Percentiles rank a stretch among this genome's conserved stretches.
Conservation (phyloP, 2,797 vertebrate genomes). For the Crocodylus rhombifer region DNA sequence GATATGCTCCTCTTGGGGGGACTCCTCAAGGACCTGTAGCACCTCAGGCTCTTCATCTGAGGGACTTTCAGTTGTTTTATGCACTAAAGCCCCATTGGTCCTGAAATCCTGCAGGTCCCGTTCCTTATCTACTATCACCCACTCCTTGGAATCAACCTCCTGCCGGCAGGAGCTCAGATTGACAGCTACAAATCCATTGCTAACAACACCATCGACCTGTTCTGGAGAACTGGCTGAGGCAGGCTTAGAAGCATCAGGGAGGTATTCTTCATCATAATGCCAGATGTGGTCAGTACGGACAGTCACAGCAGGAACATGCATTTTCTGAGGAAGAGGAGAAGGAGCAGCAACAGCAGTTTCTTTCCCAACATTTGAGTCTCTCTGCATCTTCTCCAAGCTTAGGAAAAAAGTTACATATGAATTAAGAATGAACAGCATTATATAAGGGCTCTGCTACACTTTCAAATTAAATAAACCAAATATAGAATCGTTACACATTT, state of each 20-base stretch:
- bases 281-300: constrained; percentile 86
- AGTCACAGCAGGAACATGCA: constrained; percentile 55
- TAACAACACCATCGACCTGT: constrained; percentile 89
- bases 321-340: constrained; percentile 75
- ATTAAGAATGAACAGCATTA: constrained; percentile 25
- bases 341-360: constrained; percentile 71
- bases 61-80: constrained; percentile 89
- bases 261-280: constrained; percentile 95
- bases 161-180: constrained; percentile 94
- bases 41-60: constrained; percentile 90
- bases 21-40: constrained; percentile 78
- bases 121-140: constrained; percentile 96
- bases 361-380: constrained; percentile 70
- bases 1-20: constrained; percentile 80
- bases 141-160: constrained; percentile 94
- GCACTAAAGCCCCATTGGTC: constrained; percentile 83
- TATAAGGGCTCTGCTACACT: neutral
- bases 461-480: no score
- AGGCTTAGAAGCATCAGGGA: constrained; percentile 88
- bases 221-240: constrained; percentile 89
- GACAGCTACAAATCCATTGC: constrained; percentile 94
- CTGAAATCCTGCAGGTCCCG: constrained; percentile 87
- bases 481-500: no score
- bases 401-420: constrained; percentile 56
- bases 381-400: constrained; percentile 88